These are phyloP conservation scores for Dromius quadrimaculatus DNA, from an alignment of 2,888 invertebrate species.

Conservation along the genomic window DNA sequence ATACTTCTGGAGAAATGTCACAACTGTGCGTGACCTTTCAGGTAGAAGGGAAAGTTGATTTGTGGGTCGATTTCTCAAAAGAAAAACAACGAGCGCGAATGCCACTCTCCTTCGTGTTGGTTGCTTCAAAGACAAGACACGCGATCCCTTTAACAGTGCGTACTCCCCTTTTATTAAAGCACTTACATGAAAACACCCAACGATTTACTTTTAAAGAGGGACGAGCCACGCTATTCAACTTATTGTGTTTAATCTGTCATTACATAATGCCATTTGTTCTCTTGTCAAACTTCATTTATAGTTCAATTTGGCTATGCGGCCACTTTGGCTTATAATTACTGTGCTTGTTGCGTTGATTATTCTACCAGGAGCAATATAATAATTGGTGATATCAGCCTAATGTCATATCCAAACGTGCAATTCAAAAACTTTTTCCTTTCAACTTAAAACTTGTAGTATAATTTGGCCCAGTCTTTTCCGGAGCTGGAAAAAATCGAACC, in stretches of 20 bases:
- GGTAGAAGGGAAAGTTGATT: conserved; percentile 28
- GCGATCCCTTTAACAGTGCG: conserved; percentile 48
- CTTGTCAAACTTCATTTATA: conserved; percentile 34
- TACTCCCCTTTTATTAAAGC: conserved; percentile 50
- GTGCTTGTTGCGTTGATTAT: conserved; percentile 27
- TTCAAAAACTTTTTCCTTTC: conserved; percentile 27
- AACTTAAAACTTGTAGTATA: no score
- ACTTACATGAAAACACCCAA: conserved; percentile 42
- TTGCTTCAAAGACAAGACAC: conserved; percentile 30
- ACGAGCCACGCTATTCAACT: conserved; percentile 31
- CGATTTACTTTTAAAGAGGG: conserved; percentile 40
- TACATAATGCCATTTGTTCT: conserved; percentile 31
- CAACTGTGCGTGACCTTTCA: conserved; percentile 21
- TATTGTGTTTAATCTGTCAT: conserved; percentile 26
- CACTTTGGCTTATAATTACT: conserved; percentile 30
- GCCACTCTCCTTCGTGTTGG: conserved; percentile 15
- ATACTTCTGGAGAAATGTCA: conserved; percentile 34
- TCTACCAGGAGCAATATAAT: conserved; percentile 32
- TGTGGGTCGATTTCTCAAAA: conserved; percentile 40
- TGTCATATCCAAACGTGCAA: conserved; percentile 19
- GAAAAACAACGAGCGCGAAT: conserved; percentile 45
- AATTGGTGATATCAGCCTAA: conserved; percentile 26
- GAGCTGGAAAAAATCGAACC: no score
- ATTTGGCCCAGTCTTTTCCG: no score
- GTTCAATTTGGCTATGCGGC: conserved; percentile 14